Base-by-base conservation (phyloP, 1,140 invertebrate species). In the Proales similis region DNA sequence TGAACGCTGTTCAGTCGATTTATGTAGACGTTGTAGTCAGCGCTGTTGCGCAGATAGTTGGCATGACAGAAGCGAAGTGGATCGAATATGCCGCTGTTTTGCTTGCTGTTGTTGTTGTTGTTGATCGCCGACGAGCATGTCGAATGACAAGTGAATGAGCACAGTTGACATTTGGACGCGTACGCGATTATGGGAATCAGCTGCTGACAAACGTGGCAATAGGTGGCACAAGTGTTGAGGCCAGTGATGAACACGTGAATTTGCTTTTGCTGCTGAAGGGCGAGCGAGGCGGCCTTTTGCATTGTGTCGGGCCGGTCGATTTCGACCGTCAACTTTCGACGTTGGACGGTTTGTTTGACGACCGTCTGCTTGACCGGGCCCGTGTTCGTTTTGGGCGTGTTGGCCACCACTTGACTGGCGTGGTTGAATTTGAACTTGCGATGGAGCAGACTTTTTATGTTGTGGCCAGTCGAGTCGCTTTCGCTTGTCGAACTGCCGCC, bases 161-260 rank as follows among this genome's bases (percentile, higher is more conserved):
- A 57, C 9, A 57, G 29, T n/a, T 57, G 51, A 27, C 51, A 57
- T 30, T 57, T 57, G 33, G 51, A 57, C 6, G 51, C 51, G 20
- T 57, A 57, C 14, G 51, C 51, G 14, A 57, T 57, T 20, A 57
- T 29, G 14, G 51, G 51, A 17, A 57, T 57, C 9, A 57, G 22
- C 20, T 57, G 39, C 45, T 57, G 51, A 20, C 51, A 57, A 12
- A 57, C 51, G 22, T 57, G 51, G 12, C 51, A 57, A 42, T 57
- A 57, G 4, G 51, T 57, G n/a, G 51, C 36, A 57, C 51, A 57
- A 4, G 51, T 57, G 20, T 57, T 57, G 5, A 57, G 45, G 12
- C 51, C 51, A n/a, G 51, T 57, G 0, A 57, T 57, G n/a, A 57
- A 57, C 11, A 57, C 51, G 22, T 57, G 51, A 29, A 57, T 57